Evolutionary conservation across 2,113 vertebrate species (phyloP), one percentile per base, ranked within the genome.

Genomic region (Clarias magur): DNA sequence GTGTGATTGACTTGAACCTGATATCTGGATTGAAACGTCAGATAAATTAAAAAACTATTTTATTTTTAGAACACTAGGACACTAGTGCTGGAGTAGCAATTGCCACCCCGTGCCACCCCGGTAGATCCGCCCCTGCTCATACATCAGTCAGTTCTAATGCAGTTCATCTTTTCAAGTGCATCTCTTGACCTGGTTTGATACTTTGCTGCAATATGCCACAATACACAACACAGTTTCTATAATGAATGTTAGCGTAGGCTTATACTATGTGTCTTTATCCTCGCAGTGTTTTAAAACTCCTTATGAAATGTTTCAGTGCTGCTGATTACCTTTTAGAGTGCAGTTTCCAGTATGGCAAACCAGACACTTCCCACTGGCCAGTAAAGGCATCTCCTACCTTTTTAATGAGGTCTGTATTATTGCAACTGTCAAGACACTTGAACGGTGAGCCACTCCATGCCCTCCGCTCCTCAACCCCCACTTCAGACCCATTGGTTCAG

Each of bases 341-440:
- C 11, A 34, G 79, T 13, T 83, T 56, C 1, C 60, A 76, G 83
- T 54, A 60, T 60, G 34, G 80, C 27, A 76, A 63, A 78, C 78
- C 87, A 85, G 73, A 85, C 56, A 86, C 82, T 87, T 87, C 83
- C 89, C 88, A 89, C 88, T 87, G 78, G 82, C 83, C 88, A 60
- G 67, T 57, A 67, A 85, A 87, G 89, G 81, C 85, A 68, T 84
- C 75, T 84, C 54, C 81, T 86, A 85, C 75, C 88, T 86, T 86
- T 90, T 92, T 92, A 91, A 91, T 92, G 89, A 91, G 91, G 86
- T 83, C 86, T 83, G 89, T 81, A 84, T 87, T 91, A 89, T 78
- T 85, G 88, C 85, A 86, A 87, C 86, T 89, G 88, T 89, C 88
- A 89, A 83, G 84, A 80, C 76, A 85, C 78, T 89, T 88, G 88